These are phyloP conservation scores for Cranoglanis bouderius DNA, from an alignment of 2,113 vertebrate species.

Conservation along the genomic window DNA sequence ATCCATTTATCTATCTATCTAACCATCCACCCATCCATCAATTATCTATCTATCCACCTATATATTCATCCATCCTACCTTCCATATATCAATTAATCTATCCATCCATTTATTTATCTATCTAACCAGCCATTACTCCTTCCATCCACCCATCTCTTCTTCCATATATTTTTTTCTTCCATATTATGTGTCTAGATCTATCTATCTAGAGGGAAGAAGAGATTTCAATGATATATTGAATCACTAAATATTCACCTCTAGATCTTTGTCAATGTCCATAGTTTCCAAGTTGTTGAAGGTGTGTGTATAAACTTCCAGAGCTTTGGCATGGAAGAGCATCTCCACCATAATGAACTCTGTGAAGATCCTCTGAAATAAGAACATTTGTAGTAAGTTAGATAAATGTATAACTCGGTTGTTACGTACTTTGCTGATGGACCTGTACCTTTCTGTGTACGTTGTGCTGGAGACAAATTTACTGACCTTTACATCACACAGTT, in stretches of 20 bases:
- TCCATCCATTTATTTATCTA: neutral
- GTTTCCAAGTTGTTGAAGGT: slow-evolving; percentile 74
- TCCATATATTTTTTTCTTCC: neutral
- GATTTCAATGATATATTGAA: neutral
- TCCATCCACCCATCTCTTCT: neutral
- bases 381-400: too few species aligned
- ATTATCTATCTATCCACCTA: neutral
- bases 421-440: neutral
- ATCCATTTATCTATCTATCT: neutral
- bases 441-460: neutral
- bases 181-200: neutral
- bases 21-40: neutral
- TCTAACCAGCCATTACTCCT: neutral
- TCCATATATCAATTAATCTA: too few species aligned
- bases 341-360: slow-evolving; percentile 81
- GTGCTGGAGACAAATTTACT: neutral
- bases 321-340: slow-evolving; percentile 83
- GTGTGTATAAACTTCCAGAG: slow-evolving; percentile 78
- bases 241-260: slow-evolving; percentile 70
- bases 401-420: neutral
- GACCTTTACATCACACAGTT: slow-evolving; percentile 80
- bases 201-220: neutral
- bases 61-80: neutral
- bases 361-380: slow-evolving; percentile 72
- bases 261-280: slow-evolving; percentile 73